phyloP scores from a whole-genome alignment of 1,140 invertebrate genomes.

The Belonocnema kinseyi region DNA sequence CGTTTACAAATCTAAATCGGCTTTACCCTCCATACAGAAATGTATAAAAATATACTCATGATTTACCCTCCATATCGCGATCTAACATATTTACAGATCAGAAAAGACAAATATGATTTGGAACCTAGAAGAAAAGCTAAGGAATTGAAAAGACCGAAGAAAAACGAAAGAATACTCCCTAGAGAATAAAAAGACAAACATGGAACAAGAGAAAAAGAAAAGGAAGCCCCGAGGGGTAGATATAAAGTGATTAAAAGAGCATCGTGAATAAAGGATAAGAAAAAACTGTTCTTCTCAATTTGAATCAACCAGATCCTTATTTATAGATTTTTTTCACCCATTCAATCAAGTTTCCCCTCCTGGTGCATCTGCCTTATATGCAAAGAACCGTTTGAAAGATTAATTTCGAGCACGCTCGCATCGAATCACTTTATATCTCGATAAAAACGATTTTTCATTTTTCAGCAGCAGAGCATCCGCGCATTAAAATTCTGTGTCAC shows the following conservation, averaged over 20 bases:
- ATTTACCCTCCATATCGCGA: too few species aligned
- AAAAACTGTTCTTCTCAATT: neutral
- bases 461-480: neutral
- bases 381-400: slow-evolving; percentile 9
- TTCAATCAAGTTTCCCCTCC: slow-evolving; percentile 9
- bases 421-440: slow-evolving; percentile 30
- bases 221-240: too few species aligned
- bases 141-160: too few species aligned
- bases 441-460: slow-evolving; percentile 31
- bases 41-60: too few species aligned
- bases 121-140: too few species aligned
- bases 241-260: slow-evolving; percentile 18
- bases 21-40: too few species aligned
- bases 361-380: slow-evolving; percentile 25
- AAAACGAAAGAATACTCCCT: too few species aligned
- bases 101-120: too few species aligned
- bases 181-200: too few species aligned
- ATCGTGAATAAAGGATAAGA: slow-evolving; percentile 3
- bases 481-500: slow-evolving; percentile 31
- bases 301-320: slow-evolving; percentile 6
- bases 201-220: too few species aligned
- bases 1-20: too few species aligned
- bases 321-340: slow-evolving; percentile 26
- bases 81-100: too few species aligned
- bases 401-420: slow-evolving; percentile 12